Evolutionary conservation across 2,888 invertebrate genomes (phyloP).

Genomic region (Norana najaformis): DNA sequence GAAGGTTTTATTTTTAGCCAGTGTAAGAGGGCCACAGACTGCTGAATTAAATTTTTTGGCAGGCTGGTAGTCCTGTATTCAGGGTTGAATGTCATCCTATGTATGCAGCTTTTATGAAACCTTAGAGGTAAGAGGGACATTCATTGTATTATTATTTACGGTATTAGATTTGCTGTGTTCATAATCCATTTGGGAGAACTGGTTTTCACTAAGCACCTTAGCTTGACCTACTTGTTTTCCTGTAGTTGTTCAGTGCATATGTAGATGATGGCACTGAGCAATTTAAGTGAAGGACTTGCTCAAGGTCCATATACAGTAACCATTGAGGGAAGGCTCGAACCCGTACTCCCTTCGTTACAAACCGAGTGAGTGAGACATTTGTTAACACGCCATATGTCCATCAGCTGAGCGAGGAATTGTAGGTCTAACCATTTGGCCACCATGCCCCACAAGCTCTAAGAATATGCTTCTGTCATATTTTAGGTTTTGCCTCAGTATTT

Average conservation of each 20-base stretch:
- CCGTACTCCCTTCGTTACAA: no score
- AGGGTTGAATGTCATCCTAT: background rate
- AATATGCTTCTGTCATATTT: background rate
- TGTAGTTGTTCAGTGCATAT: background rate
- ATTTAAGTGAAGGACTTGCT: no score
- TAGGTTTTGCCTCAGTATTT: background rate
- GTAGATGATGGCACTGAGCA: no score
- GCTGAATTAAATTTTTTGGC: background rate
- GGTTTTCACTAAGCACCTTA: background rate
- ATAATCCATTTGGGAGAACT: background rate
- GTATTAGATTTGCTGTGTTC: background rate
- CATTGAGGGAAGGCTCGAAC: no score
- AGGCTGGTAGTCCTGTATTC: background rate
- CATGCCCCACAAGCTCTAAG: no score
- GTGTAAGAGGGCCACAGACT: background rate
- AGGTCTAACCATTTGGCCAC: no score
- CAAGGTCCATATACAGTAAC: no score
- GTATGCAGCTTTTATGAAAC: background rate
- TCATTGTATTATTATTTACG: background rate
- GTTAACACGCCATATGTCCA: no score
- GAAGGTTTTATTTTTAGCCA: background rate
- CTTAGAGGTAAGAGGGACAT: background rate
- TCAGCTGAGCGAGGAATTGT: no score
- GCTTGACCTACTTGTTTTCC: background rate
- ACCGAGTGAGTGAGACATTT: no score